Base-by-base conservation (phyloP, 2,113 vertebrate genomes). In the Aphyosemion australe region DNA sequence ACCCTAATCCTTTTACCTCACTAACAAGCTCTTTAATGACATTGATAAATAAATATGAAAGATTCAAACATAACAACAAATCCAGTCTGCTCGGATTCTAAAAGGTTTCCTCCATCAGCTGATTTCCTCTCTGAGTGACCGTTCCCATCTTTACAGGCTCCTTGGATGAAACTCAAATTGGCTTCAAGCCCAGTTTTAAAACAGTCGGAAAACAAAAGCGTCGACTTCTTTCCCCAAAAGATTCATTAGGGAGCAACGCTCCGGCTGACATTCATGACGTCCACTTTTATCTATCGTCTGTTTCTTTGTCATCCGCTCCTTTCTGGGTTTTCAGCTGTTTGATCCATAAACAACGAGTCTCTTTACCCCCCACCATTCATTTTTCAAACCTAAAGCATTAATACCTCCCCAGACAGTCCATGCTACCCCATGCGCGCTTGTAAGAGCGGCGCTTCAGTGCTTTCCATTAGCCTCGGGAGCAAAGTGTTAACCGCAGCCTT, bases 391-490 rank as follows among this genome's bases (percentile, higher is more conserved):
- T 71, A 46, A 60, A 69, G 72, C 67, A 82, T 78, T 90, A 90
- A 91, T 89, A 85, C 88, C 78, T 90, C 84, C 90, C 90, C 74
- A 73, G 87, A 88, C 72, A 70, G 69, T 16, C 72, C 74, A 59
- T 42, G n/a, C 79, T 81, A 67, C 75, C 65, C 71, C 81, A 32
- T 72, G 46, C 69, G 51, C 61, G 68, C 51, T 34, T 79, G 79
- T 84, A 84, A 84, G 76, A 79, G 69, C 72, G 56, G 72, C 48
- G 77, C 74, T 72, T 66, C 53, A 6, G 9, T 50, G 67, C 53
- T 21, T 84, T 88, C 86, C 87, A 91, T 91, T 91, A 90, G 86
- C 78, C 80, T 83, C 78, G 6, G 6, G 66, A 83, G 81, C 71
- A 63, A 64, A 58, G 62, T 45, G 84, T 87, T 89, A 82, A 90